Conservation (phyloP, 2,888 invertebrate genomes). For the Tipula unca region DNA sequence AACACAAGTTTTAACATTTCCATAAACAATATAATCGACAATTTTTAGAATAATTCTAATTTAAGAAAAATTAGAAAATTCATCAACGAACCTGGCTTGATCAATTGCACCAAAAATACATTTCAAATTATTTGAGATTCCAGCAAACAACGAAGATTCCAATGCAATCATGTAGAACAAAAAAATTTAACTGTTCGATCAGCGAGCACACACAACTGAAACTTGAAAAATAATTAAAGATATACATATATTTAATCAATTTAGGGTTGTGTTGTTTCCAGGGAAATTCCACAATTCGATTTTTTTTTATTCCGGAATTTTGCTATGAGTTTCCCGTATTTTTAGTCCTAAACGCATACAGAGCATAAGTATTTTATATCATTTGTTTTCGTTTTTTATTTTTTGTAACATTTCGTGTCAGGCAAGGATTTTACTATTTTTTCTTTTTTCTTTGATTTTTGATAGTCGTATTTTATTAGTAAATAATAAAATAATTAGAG, state of each 20-base stretch:
- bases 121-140: not conserved
- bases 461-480: not conserved
- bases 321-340: not conserved
- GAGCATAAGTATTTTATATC: not conserved
- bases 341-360: not conserved
- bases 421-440: not conserved
- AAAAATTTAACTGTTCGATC: not conserved
- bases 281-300: not conserved
- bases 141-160: not conserved
- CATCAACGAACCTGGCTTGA: not conserved
- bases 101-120: not conserved
- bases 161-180: not conserved
- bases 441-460: not conserved
- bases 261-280: not conserved
- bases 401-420: not conserved
- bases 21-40: not conserved
- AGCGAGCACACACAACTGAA: not conserved
- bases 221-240: not conserved
- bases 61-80: not conserved
- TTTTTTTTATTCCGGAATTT: not conserved
- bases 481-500: not conserved
- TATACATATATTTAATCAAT: slow-evolving; percentile 1
- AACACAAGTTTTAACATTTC: no score
- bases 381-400: not conserved
- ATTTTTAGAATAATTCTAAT: not conserved